A percentile compares a stretch with the other conserved stretches of the same genome.
Conservation (phyloP, 1,140 invertebrate species). For the Drosophila nikananu region DNA sequence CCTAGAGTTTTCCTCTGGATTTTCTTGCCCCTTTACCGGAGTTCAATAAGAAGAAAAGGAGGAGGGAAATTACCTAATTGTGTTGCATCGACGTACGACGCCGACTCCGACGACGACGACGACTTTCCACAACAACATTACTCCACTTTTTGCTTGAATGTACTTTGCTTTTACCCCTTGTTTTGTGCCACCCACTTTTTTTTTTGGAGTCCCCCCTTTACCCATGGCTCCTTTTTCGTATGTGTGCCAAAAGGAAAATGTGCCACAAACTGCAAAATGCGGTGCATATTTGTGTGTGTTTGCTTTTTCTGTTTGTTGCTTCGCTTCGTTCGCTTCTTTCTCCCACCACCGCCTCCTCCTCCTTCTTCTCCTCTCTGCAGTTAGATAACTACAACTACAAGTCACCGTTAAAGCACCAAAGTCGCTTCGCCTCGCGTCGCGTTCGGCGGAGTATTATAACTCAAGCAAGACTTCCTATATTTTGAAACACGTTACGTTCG, state of each 20-base stretch:
- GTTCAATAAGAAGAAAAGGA: constrained; percentile 71
- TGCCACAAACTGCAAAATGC: constrained; percentile 76
- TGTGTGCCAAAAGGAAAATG: constrained; percentile 80
- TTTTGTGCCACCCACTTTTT: constrained; percentile 27
- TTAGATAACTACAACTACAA: constrained; percentile 73
- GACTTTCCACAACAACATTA: constrained; percentile 76
- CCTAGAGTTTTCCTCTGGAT: constrained; percentile 9
- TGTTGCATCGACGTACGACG: constrained; percentile 63
- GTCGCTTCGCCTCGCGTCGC: constrained; percentile 26
- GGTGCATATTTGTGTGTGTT: constrained; percentile 50
- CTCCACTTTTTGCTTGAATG: constrained; percentile 71
- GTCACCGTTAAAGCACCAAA: constrained; percentile 74
- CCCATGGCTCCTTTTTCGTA: constrained; percentile 35
- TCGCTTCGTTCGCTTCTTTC: constrained; percentile 75
- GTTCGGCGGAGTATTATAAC: constrained; percentile 62
- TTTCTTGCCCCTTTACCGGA: constrained; percentile 14
- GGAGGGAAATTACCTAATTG: constrained; percentile 83
- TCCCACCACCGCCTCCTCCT: background rate
- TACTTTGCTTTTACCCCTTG: constrained; percentile 43
- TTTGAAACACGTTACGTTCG: constrained; percentile 85
- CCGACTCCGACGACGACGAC: constrained; percentile 23
- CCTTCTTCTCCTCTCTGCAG: constrained; percentile 22
- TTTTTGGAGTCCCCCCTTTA: background rate
- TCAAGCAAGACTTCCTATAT: constrained; percentile 85
- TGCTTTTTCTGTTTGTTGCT: constrained; percentile 55